Evolutionary conservation across 2,113 vertebrate species (phyloP), one percentile per base, ranked within the genome.

Genomic region (Poecilia latipinna): DNA sequence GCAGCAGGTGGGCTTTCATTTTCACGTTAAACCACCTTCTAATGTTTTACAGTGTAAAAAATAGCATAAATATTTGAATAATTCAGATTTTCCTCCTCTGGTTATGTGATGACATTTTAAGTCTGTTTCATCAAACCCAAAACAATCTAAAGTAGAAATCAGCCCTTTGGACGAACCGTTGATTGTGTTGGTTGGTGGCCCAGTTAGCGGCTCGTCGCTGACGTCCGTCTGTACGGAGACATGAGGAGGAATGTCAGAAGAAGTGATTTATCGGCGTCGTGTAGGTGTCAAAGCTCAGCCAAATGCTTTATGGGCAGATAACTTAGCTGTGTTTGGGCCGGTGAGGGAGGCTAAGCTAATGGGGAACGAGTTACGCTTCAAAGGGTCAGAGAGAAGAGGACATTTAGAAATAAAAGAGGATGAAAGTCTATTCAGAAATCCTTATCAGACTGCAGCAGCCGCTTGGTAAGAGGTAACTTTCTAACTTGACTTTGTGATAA

Each of bases 251-350:
- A 64, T 82, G 75, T 85, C 77, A 60, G 4, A 71, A 4, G 39
- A 51, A 28, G 72, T 89, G 86, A 93, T 89, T 89, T 83, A 89
- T 89, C 61, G 31, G 62, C 2, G 61, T 32, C 77, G 70, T 70
- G 32, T 82, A 67, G 85, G 74, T 73, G 79, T 68, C 71, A 65
- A 68, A 42, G 19, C 68, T 79, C 68, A 65, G 77, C 76, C 54
- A 72, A 87, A 86, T 87, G 91, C 51, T 91, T 90, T 91, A 91
- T 89, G 89, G 80, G 71, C 87, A 65, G 75, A 86, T 75, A 82
- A 65, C 82, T 87, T 80, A 86, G 8, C 85, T 80, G 78, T 72
- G 66, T 82, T 85, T 28, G 29, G 86, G 82, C 69, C 77, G 73
- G 62, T 70, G 88, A 77, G 72, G 39, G 79, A 78, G 82, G 80